Evolutionary conservation across 2,888 invertebrate species (phyloP).

Genomic region (Tipula helvola): DNA sequence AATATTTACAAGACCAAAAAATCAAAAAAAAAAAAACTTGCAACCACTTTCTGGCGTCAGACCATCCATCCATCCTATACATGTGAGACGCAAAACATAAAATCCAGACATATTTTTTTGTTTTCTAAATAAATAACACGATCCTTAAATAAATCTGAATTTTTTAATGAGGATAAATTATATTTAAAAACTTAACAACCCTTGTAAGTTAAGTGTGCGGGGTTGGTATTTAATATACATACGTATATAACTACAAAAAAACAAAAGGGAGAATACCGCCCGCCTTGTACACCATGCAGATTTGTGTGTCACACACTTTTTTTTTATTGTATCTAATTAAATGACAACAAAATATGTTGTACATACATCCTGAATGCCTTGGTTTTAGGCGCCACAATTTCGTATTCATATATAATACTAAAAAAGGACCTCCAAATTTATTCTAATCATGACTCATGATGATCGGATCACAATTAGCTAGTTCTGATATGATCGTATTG

Average conservation of each 20-base stretch:
- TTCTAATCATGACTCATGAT: neutral
- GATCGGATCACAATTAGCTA: neutral
- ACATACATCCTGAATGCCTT: neutral
- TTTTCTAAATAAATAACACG: neutral
- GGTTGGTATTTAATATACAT: too few relatives aligned
- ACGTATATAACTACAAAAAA: neutral
- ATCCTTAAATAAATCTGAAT: neutral
- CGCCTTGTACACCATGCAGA: neutral
- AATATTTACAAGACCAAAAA: neutral
- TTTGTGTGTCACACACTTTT: neutral
- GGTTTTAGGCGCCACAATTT: neutral
- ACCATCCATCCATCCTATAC: neutral
- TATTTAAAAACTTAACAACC: neutral
- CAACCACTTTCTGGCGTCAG: slow-evolving; percentile 6
- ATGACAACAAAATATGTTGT: neutral
- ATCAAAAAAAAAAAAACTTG: neutral
- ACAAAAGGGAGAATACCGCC: neutral
- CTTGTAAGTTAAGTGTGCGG: neutral
- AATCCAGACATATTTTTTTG: neutral
- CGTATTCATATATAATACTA: neutral
- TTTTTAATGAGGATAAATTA: neutral
- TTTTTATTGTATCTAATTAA: neutral
- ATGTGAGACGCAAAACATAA: neutral
- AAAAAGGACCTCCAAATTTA: neutral
- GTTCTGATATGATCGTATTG: neutral